Conservation (phyloP, 2,113 vertebrate species). For the Synchiropus splendidus region DNA sequence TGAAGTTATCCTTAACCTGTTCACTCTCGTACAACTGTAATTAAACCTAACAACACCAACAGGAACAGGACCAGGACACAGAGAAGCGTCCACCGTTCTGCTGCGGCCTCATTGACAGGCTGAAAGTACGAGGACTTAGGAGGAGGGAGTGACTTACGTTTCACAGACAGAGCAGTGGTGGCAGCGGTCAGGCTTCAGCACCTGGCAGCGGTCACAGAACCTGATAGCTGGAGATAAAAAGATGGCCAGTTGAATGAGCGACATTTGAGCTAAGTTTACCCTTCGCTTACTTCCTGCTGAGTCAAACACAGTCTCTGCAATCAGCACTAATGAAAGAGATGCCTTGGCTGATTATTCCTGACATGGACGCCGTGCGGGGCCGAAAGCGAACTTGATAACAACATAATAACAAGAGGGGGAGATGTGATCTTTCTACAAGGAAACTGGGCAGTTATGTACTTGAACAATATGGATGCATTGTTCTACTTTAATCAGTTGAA, state of each 20-base stretch:
- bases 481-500: too few relatives aligned
- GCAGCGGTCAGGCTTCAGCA: conserved; percentile 96
- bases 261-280: conserved; percentile 46
- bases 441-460: too few relatives aligned
- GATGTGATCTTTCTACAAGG: too few relatives aligned
- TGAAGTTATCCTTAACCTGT: too few relatives aligned
- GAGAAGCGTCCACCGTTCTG: too few relatives aligned
- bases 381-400: conserved; percentile 22
- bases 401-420: not conserved
- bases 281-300: conserved; percentile 36
- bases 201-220: conserved; percentile 94
- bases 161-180: conserved; percentile 97
- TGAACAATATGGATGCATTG: too few relatives aligned
- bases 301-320: too few relatives aligned
- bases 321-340: conserved; percentile 50
- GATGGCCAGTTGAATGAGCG: conserved; percentile 30
- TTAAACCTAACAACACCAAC: too few relatives aligned
- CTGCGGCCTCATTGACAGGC: too few relatives aligned
- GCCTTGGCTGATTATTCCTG: conserved; percentile 28
- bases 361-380: conserved; percentile 13
- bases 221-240: conserved; percentile 78
- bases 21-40: too few relatives aligned
- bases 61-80: too few relatives aligned
- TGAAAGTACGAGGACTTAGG: too few relatives aligned
- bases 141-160: conserved; percentile 74